Base-by-base conservation (phyloP, 2,888 invertebrate genomes). In the Miltochrista miniata region DNA sequence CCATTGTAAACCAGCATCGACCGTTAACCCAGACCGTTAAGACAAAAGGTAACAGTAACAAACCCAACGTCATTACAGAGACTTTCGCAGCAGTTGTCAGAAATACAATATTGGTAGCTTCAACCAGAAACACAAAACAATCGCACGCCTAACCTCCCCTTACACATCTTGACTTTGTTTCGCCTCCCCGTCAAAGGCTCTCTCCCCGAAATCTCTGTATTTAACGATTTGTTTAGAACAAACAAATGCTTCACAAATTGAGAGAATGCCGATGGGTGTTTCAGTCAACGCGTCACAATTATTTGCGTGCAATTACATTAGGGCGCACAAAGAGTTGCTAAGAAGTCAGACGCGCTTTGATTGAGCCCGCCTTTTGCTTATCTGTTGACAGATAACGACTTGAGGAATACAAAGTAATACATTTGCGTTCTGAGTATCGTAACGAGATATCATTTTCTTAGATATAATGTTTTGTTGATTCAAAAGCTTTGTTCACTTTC, bases 61-160 rank as follows among this genome's bases (percentile, higher is more conserved):
- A 56, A 59, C 15, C 30, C 38, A 13, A n/a, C 30, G 34, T 46
- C 59, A 34, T 55, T 60, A 68, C 51, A 43, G 44, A 11, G 61
- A 69, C 47, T 54, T 40, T 45, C 53, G 39, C 42, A 64, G 66
- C 59, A 64, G 64, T 71, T 72, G 64, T 61, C 64, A 68, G 67
- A 74, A 72, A 72, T 73, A 79, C 75, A 79, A 78, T 77, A 77
- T 75, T 74, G 69, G 66, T 60, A 59, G 54, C 70, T 72, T 73
- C 77, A 74, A 78, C 78, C 73, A 70, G 63, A 73, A 63, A 73
- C 72, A 72, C 70, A 73, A 72, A 77, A 74, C 76, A 71, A 66
- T 71, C 53, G 36, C 14, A 39, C 49, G 41, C 49, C 35, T 35
- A n/a, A 38, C 36, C 43, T 41, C 31, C 48, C 13, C 34, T 35